Conservation (phyloP, 1,140 invertebrate species). For the Tribolium madens region DNA sequence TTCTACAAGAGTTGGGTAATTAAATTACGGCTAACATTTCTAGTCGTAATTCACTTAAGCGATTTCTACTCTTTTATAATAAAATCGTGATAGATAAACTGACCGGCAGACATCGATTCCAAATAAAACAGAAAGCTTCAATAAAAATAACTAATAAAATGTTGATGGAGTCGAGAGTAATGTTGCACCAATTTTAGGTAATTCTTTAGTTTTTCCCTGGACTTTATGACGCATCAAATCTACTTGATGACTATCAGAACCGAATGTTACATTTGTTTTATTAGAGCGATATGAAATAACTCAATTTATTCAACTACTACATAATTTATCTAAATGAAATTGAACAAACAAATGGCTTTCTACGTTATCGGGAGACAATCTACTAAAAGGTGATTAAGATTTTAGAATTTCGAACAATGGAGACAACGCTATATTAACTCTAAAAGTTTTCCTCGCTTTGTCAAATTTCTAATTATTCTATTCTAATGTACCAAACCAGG, state of each 20-base stretch:
- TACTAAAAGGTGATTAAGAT: background rate
- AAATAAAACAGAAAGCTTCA: background rate
- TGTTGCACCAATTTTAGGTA: slow-evolving; percentile 6
- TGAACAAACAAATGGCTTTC: background rate
- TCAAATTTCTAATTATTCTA: background rate
- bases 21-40: slow-evolving; percentile 17
- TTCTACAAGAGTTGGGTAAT: slow-evolving; percentile 31
- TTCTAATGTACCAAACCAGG: background rate
- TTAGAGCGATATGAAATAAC: background rate
- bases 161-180: slow-evolving; percentile 1
- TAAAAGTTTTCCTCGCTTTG: slow-evolving; percentile 13
- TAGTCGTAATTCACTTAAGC: slow-evolving; percentile 10
- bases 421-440: slow-evolving; percentile 14
- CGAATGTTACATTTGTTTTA: background rate
- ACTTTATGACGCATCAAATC: slow-evolving; percentile 7
- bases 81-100: slow-evolving; percentile 1
- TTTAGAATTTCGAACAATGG: background rate
- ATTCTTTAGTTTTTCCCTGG: background rate
- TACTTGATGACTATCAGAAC: background rate
- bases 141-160: slow-evolving; percentile 28
- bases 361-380: background rate
- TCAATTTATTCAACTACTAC: background rate
- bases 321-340: slow-evolving; percentile 10
- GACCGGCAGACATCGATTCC: background rate
- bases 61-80: slow-evolving; percentile 36